These are phyloP conservation scores for Tetramorium simillimum DNA, from an alignment of 1,140 invertebrate species.

Conservation along the genomic window DNA sequence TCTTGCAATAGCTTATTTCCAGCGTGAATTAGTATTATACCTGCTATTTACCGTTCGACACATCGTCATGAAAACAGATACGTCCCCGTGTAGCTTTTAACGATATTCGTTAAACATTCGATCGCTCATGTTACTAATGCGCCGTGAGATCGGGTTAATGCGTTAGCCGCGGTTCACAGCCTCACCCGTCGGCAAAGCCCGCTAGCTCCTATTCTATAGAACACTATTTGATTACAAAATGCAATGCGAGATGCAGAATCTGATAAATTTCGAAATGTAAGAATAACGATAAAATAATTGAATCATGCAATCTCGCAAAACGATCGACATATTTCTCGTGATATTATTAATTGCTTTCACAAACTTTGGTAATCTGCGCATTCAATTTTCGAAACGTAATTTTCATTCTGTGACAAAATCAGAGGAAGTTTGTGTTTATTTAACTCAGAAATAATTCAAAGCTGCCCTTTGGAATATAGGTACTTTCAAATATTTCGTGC, in stretches of 20 bases:
- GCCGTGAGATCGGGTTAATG: constrained; percentile 21
- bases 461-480: neutral
- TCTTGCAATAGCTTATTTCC: neutral
- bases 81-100: neutral
- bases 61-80: neutral
- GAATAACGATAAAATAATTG: neutral
- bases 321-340: neutral
- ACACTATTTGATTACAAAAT: neutral
- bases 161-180: neutral
- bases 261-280: neutral
- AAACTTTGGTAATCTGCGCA: neutral
- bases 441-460: neutral
- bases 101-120: constrained; percentile 25
- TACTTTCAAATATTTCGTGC: neutral
- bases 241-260: neutral
- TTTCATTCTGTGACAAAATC: neutral
- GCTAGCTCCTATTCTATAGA: neutral
- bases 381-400: neutral
- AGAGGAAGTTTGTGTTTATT: neutral
- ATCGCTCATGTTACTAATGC: constrained; percentile 24
- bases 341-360: neutral
- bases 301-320: neutral
- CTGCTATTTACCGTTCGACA: neutral
- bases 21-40: constrained; percentile 7
- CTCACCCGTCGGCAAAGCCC: neutral